Conservation (phyloP, 2,113 vertebrate species). For the Epinephelus lanceolatus region DNA sequence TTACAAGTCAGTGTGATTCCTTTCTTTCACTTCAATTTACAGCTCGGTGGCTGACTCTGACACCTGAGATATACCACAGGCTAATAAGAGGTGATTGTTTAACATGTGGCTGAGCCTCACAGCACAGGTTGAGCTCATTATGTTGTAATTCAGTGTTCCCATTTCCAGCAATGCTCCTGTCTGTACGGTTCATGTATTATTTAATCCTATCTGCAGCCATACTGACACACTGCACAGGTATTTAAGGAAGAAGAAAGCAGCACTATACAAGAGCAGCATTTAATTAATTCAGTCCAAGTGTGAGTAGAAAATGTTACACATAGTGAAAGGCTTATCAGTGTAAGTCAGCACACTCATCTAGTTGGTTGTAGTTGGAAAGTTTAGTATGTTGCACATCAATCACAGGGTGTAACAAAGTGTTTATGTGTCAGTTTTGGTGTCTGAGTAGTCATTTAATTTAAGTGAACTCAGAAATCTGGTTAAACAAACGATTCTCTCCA, state of each 20-base stretch:
- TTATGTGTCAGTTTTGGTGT: background rate
- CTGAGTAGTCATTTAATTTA: background rate
- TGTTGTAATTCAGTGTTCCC: slow-evolving; percentile 50
- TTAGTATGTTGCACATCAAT: background rate
- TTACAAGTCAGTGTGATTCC: slow-evolving; percentile 23
- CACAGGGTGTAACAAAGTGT: background rate
- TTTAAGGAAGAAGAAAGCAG: background rate
- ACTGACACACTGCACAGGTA: slow-evolving; percentile 21
- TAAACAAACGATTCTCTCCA: background rate
- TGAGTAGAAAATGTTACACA: background rate
- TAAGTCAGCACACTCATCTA: background rate
- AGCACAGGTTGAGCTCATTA: slow-evolving; percentile 68
- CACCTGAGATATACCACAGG: slow-evolving; percentile 37
- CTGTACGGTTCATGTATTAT: slow-evolving; percentile 52
- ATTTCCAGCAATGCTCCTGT: slow-evolving; percentile 23
- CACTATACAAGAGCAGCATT: background rate
- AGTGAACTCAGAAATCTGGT: background rate
- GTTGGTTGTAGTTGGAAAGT: background rate
- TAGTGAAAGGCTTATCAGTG: background rate
- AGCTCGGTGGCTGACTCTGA: slow-evolving; percentile 24
- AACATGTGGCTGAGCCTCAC: slow-evolving; percentile 58
- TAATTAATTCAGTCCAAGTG: slow-evolving; percentile 12
- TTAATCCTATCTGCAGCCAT: slow-evolving; percentile 30
- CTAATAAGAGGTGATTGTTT: slow-evolving; percentile 56
- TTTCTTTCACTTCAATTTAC: slow-evolving; percentile 40